phyloP scores from a whole-genome alignment of 2,797 vertebrate species.

The Carapus acus region DNA sequence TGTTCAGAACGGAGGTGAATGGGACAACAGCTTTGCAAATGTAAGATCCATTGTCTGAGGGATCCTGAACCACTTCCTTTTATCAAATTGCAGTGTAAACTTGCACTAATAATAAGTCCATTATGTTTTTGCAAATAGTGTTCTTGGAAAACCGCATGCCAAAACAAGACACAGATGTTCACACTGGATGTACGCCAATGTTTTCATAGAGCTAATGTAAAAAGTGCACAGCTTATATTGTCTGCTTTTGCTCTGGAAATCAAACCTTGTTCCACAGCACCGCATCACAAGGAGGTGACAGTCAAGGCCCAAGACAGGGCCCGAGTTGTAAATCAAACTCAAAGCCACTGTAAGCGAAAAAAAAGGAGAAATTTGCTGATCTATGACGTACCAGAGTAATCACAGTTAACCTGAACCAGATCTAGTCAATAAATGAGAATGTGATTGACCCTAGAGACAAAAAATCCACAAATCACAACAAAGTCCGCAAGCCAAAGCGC shows the following conservation, averaged over 20 bases:
- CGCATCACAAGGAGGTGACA: slow-evolving; percentile 11
- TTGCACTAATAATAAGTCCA: slow-evolving; percentile 23
- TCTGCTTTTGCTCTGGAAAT: slow-evolving; percentile 27
- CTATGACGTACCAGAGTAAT: neutral
- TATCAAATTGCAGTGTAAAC: slow-evolving; percentile 29
- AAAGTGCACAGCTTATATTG: slow-evolving; percentile 16
- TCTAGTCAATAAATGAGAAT: slow-evolving; percentile 25
- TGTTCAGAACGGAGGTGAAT: neutral
- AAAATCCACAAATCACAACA: slow-evolving; percentile 41
- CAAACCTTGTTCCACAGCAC: slow-evolving; percentile 3
- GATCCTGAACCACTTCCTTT: slow-evolving; percentile 15
- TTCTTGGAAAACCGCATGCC: slow-evolving; percentile 30
- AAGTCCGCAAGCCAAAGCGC: slow-evolving; percentile 16
- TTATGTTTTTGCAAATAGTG: slow-evolving; percentile 11
- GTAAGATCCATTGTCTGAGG: slow-evolving; percentile 25
- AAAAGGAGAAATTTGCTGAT: neutral
- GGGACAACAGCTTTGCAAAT: slow-evolving; percentile 20
- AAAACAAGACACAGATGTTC: slow-evolving; percentile 50
- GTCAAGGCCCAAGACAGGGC: neutral
- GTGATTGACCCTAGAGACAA: slow-evolving; percentile 32
- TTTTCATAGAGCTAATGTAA: slow-evolving; percentile 21
- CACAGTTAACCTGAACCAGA: slow-evolving; percentile 16
- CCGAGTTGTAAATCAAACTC: slow-evolving; percentile 9
- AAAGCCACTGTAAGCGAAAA: too few species aligned
- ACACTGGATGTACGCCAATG: slow-evolving; percentile 22